Base-by-base conservation (phyloP, 2,113 vertebrate species). In the Lagenorhynchus albirostris region DNA sequence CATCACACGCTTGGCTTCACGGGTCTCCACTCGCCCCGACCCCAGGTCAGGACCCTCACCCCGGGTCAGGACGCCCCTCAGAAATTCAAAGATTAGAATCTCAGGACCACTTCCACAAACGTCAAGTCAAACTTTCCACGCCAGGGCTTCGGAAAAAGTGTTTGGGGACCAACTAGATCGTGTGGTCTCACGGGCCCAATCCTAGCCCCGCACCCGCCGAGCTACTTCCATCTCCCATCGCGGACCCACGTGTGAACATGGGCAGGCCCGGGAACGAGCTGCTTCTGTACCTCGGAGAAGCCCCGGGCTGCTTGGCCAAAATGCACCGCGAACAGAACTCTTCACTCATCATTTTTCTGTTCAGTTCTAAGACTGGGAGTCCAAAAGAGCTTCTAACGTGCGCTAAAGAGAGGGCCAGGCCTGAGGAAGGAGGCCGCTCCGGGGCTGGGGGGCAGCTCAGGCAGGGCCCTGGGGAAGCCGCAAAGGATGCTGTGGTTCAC, bases 111-210 rank as follows among this genome's bases (percentile, higher is more conserved):
- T 55, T 95, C 85, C 20, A 14, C 3, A 47, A 84, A 88, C n/a
- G 88, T 53, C 7, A 55, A 88, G 41, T 93, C 68, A 68, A 38
- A 83, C 20, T 95, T 95, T 94, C 62, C 89, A 73, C 14, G 14
- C 41, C 4, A 25, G 13, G 25, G 11, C 71, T 81, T 67, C 5
- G 8, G 85, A 91, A 93, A 96, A 95, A 90, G 58, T 7, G 47
- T 62, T 65, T 71, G 47, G 14, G 44, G 76, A 80, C 36, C 74
- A 91, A 94, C 70, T 89, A 68, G 58, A 84, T 83, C 17, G 11
- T 47, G 60, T 26, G 55, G 47, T 55, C 81, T 91, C 62, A 15
- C 58, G 47, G 58, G 38, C 41, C 85, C 73, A 18, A 38, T 87
- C 81, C 41, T 73, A 83, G 47, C 23, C 58, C 50, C 29, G 31